Evolutionary conservation across 2,113 vertebrate genomes (phyloP).

Genomic region (Lagopus muta): DNA sequence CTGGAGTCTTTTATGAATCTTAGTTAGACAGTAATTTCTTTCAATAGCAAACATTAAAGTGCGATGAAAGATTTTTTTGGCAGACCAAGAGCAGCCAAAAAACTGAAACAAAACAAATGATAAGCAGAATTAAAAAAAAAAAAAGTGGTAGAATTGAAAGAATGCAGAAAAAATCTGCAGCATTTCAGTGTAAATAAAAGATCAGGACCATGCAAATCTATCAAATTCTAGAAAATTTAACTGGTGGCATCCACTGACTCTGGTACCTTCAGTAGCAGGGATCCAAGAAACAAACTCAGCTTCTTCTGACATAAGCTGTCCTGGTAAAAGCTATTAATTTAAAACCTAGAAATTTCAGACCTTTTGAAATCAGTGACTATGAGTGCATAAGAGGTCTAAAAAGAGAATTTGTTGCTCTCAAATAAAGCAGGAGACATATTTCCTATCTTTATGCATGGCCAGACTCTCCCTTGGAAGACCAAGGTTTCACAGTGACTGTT

Average conservation of each 20-base stretch:
- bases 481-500: neutral
- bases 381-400: neutral
- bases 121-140: neutral
- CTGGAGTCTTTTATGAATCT: neutral
- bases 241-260: neutral
- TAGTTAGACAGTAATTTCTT: neutral
- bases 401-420: neutral
- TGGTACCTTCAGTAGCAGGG: neutral
- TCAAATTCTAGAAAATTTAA: neutral
- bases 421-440: neutral
- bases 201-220: neutral
- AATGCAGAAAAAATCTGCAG: neutral
- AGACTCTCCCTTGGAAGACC: neutral
- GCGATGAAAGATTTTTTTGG: neutral
- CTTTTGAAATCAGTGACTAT: neutral
- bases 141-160: neutral
- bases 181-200: neutral
- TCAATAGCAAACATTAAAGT: neutral
- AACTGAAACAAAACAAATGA: neutral
- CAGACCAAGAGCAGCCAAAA: neutral
- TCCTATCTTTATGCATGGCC: neutral
- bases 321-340: neutral
- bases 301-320: neutral
- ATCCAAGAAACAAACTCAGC: neutral
- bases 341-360: neutral